A percentile compares a stretch with the other conserved stretches of the same genome.
Evolutionary conservation across 2,888 invertebrate genomes (phyloP).

Genomic region (Cheilosia variabilis): DNA sequence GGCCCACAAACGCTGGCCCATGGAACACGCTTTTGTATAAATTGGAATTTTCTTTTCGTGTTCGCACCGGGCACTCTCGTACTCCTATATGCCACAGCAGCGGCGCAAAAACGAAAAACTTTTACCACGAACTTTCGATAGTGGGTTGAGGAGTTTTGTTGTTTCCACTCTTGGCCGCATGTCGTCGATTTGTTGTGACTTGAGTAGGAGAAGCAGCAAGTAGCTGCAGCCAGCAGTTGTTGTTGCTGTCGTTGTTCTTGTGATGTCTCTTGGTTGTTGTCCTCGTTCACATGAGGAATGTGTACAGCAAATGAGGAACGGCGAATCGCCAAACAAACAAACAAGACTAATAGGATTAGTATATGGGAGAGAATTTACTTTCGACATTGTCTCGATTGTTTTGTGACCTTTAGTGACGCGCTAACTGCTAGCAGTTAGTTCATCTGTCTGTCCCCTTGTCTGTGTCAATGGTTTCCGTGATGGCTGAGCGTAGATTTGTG

Average conservation of each 20-base stretch:
- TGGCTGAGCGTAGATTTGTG: conserved; percentile 63
- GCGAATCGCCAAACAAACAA: conserved; percentile 33
- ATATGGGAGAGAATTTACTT: conserved; percentile 54
- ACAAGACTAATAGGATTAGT: conserved; percentile 72
- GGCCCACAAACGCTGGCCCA: conserved; percentile 41
- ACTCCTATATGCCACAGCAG: not conserved
- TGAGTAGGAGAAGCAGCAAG: conserved; percentile 70
- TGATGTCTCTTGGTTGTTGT: conserved; percentile 59
- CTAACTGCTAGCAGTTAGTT: conserved; percentile 66
- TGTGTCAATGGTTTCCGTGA: conserved; percentile 72
- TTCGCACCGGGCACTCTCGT: conserved; percentile 63
- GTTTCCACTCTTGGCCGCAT: conserved; percentile 48
- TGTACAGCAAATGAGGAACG: conserved; percentile 29
- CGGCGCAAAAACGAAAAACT: conserved; percentile 56
- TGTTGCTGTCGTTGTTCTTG: conserved; percentile 4
- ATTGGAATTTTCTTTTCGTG: conserved; percentile 75
- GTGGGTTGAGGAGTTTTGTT: conserved; percentile 65
- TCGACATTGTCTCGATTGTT: conserved; percentile 65
- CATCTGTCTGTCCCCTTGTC: conserved; percentile 42
- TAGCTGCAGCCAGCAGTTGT: conserved; percentile 26
- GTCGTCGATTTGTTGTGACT: conserved; percentile 75
- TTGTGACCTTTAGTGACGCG: conserved; percentile 72
- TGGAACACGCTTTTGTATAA: conserved; percentile 71
- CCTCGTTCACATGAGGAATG: conserved; percentile 74
- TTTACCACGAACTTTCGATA: conserved; percentile 75